These are phyloP conservation scores for Xestia rhomboidea DNA, from an alignment of 2,888 invertebrate genomes.

Conservation along the genomic window DNA sequence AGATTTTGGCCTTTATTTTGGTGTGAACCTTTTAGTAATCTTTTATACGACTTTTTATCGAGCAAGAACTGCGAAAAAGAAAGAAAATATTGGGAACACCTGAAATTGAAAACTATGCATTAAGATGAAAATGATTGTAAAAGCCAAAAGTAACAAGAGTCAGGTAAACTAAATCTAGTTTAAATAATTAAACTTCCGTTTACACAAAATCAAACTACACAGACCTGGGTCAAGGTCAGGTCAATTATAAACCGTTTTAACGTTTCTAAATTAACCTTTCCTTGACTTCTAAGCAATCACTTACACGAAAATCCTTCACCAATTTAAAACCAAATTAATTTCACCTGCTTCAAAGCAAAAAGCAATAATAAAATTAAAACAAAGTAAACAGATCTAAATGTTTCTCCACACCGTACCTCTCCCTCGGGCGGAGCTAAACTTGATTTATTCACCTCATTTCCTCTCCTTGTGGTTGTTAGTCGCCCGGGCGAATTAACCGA, in stretches of 20 bases:
- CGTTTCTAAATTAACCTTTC: neutral
- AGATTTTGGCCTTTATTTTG: no score
- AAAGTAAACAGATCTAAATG: conserved; percentile 23
- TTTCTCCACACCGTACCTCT: conserved; percentile 76
- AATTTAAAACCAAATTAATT: neutral
- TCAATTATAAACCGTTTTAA: neutral
- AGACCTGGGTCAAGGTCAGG: neutral
- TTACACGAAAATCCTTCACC: neutral
- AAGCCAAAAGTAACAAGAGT: neutral
- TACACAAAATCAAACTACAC: neutral
- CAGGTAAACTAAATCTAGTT: neutral
- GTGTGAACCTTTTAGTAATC: neutral
- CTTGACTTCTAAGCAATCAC: no score
- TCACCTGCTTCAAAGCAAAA: conserved; percentile 2
- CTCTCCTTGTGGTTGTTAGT: conserved; percentile 66
- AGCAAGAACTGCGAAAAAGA: neutral
- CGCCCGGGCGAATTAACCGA: conserved; percentile 70
- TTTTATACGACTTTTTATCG: neutral
- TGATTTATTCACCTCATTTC: conserved; percentile 88
- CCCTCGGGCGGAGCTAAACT: conserved; percentile 82
- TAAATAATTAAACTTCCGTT: neutral
- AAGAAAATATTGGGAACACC: neutral
- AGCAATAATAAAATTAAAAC: conserved; percentile 18
- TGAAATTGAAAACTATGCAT: neutral
- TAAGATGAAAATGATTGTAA: neutral